Evolutionary conservation across 2,797 vertebrate species (phyloP).

Genomic region (Gymnocypris eckloni): DNA sequence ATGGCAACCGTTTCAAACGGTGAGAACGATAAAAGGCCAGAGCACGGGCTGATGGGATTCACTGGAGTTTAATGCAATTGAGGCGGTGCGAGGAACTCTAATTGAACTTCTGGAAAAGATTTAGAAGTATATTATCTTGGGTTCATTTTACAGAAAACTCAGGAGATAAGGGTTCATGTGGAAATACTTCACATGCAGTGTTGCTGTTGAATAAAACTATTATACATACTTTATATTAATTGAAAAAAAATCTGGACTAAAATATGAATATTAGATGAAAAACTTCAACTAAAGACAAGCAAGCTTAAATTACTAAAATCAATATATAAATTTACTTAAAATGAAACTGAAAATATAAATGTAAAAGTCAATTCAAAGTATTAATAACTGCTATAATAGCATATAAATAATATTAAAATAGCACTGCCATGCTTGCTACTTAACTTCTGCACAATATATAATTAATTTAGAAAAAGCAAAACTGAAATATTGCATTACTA

Average conservation of each 20-base stretch:
- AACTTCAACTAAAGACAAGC: background rate
- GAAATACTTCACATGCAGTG: background rate
- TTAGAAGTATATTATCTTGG: background rate
- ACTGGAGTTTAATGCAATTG: background rate
- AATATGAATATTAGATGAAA: background rate
- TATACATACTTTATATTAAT: background rate
- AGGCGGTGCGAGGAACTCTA: conserved; percentile 28
- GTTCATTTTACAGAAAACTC: background rate
- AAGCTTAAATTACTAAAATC: background rate
- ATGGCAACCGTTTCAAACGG: conserved; percentile 40
- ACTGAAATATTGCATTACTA: background rate
- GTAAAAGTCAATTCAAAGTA: background rate
- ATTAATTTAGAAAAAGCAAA: background rate
- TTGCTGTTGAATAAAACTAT: background rate
- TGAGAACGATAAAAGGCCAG: conserved; percentile 13
- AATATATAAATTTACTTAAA: background rate
- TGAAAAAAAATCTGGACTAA: background rate
- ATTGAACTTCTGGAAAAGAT: conserved; percentile 49
- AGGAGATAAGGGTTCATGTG: background rate
- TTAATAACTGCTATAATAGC: background rate
- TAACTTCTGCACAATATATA: background rate
- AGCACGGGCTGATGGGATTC: conserved; percentile 20
- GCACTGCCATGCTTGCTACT: background rate
- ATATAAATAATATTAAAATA: background rate
- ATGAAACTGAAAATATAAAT: background rate